Percentiles rank a stretch among this genome's conserved stretches.
Conservation (phyloP, 2,888 invertebrate genomes). For the Harpalus rufipes region DNA sequence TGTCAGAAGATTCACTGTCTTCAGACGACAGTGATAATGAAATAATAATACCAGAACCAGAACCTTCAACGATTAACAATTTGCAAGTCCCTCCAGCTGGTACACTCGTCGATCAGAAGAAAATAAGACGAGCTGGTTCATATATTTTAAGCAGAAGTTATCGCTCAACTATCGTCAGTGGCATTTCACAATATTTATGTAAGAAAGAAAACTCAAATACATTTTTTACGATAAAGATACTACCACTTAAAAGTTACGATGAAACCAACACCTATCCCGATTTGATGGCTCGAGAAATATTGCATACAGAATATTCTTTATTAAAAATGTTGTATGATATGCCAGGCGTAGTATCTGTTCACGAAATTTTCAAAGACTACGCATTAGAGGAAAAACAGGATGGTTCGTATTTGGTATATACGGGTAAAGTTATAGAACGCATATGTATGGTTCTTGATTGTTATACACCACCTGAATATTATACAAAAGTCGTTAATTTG, state of each 20-base stretch:
- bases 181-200: conserved; percentile 87
- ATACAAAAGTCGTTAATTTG: conserved; percentile 82
- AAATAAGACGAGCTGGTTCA: conserved; percentile 83
- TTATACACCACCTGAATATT: conserved; percentile 84
- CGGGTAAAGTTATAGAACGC: conserved; percentile 80
- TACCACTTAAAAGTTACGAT: conserved; percentile 79
- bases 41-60: background rate
- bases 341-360: conserved; percentile 87
- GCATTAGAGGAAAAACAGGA: conserved; percentile 83
- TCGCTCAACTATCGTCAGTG: conserved; percentile 86
- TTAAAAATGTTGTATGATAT: conserved; percentile 84
- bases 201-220: conserved; percentile 85
- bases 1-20: background rate
- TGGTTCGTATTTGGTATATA: conserved; percentile 78
- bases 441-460: conserved; percentile 87
- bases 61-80: conserved; percentile 65
- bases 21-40: background rate
- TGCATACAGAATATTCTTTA: conserved; percentile 88
- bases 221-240: conserved; percentile 83
- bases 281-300: conserved; percentile 87
- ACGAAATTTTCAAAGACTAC: conserved; percentile 88
- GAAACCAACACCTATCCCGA: conserved; percentile 86
- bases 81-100: conserved; percentile 78
- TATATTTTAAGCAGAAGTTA: conserved; percentile 85
- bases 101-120: conserved; percentile 79